These are phyloP conservation scores for Gastracanthus pulcherrimus DNA, from an alignment of 2,888 invertebrate genomes.

Conservation along the genomic window DNA sequence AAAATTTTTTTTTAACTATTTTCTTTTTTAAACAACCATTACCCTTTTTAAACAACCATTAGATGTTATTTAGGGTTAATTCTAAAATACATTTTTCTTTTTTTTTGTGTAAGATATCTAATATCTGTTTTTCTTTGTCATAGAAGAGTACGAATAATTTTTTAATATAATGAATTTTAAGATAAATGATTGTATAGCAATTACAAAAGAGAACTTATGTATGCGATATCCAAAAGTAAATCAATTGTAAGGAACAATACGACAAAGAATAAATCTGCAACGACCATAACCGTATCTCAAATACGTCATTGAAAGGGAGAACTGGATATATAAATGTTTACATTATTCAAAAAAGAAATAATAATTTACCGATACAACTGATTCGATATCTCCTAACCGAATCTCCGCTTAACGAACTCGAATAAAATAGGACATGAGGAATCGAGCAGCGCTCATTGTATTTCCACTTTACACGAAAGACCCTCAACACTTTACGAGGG, in stretches of 20 bases:
- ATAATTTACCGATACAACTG: slow-evolving; percentile 30
- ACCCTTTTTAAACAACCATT: too few species aligned
- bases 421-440: slow-evolving; percentile 41
- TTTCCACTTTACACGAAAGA: background rate
- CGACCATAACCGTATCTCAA: background rate
- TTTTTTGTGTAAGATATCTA: background rate
- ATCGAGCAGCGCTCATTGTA: slow-evolving; percentile 38
- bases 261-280: background rate
- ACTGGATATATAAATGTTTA: slow-evolving; percentile 17
- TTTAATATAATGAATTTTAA: slow-evolving; percentile 6
- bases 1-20: too few species aligned
- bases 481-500: slow-evolving; percentile 19
- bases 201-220: background rate
- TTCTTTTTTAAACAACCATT: too few species aligned
- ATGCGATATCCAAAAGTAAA: slow-evolving; percentile 12
- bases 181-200: slow-evolving; percentile 13
- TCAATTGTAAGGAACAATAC: slow-evolving; percentile 8
- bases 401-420: slow-evolving; percentile 24
- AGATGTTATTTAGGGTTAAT: too few species aligned
- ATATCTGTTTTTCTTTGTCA: background rate
- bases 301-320: slow-evolving; percentile 9
- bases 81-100: too few species aligned
- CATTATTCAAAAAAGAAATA: slow-evolving; percentile 24
- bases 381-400: slow-evolving; percentile 12
- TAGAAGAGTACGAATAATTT: background rate